phyloP scores from a whole-genome alignment of 1,140 invertebrate species.

The Drosophila nasuta region DNA sequence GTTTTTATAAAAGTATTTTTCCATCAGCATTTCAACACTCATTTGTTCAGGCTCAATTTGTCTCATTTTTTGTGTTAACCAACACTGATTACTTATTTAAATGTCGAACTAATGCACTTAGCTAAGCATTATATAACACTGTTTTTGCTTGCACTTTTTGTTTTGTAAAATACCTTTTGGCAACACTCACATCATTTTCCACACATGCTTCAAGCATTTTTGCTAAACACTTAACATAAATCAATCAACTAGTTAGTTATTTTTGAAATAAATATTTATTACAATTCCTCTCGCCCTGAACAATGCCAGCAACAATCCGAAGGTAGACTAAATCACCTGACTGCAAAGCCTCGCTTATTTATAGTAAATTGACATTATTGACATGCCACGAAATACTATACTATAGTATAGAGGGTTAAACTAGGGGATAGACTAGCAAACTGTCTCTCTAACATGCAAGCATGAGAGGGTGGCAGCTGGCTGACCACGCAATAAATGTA shows the following conservation, averaged over 20 bases:
- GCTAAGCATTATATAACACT: not conserved
- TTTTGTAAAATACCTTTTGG: not conserved
- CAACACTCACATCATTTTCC: constrained; percentile 60
- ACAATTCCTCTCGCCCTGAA: not conserved
- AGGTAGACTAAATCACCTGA: constrained; percentile 57
- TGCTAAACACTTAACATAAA: not conserved
- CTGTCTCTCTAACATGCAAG: constrained; percentile 28
- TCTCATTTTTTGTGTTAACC: not conserved
- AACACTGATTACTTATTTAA: not conserved
- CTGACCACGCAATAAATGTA: constrained; percentile 25
- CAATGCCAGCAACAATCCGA: constrained; percentile 22
- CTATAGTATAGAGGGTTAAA: not conserved
- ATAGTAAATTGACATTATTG: constrained; percentile 69
- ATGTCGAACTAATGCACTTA: not conserved
- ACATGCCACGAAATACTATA: constrained; percentile 26
- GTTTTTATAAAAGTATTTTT: not conserved
- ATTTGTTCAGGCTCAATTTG: not conserved
- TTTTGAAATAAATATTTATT: not conserved
- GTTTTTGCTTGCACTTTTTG: not conserved
- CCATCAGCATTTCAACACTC: not conserved
- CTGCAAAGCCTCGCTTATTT: constrained; percentile 55
- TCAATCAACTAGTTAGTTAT: not conserved
- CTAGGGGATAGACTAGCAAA: not conserved
- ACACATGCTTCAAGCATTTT: constrained; percentile 60
- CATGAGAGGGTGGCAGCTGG: not conserved